Conservation (phyloP, 2,888 invertebrate species). For the Sarcophaga variegata region DNA sequence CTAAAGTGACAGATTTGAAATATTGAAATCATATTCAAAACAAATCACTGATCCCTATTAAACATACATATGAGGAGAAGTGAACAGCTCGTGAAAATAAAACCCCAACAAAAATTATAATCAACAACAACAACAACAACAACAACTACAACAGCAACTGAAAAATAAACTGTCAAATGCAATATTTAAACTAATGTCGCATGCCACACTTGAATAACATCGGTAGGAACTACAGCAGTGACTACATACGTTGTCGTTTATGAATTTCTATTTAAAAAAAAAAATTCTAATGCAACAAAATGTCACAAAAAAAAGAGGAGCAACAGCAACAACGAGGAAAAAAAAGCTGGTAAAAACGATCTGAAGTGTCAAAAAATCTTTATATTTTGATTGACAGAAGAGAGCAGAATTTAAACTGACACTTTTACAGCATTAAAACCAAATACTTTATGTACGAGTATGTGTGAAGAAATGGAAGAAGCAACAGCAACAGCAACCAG, state of each 20-base stretch:
- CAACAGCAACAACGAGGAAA: slow-evolving; percentile 24
- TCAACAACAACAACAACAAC: slow-evolving; percentile 47
- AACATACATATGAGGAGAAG: slow-evolving; percentile 35
- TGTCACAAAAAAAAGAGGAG: not conserved
- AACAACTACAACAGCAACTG: slow-evolving; percentile 1
- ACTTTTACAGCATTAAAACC: slow-evolving; percentile 62
- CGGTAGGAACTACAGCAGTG: slow-evolving; percentile 43
- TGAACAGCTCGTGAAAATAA: slow-evolving; percentile 16
- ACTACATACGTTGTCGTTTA: slow-evolving; percentile 12
- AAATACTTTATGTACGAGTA: slow-evolving; percentile 47
- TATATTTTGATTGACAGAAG: slow-evolving; percentile 67
- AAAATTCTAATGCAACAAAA: slow-evolving; percentile 51
- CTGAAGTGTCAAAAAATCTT: slow-evolving; percentile 69
- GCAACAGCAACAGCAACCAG: not conserved
- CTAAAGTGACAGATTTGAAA: slow-evolving; percentile 67
- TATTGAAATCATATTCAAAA: slow-evolving; percentile 69
- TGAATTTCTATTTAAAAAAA: slow-evolving; percentile 33
- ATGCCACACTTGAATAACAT: slow-evolving; percentile 67
- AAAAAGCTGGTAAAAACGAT: slow-evolving; percentile 17
- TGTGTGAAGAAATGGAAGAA: slow-evolving; percentile 14
- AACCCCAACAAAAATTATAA: slow-evolving; percentile 19
- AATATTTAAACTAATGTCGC: slow-evolving; percentile 68
- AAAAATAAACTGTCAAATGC: slow-evolving; percentile 64
- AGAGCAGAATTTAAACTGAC: slow-evolving; percentile 67
- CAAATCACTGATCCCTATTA: slow-evolving; percentile 68